Conservation (phyloP, 2,888 invertebrate species). For the Phorcus lineatus region DNA sequence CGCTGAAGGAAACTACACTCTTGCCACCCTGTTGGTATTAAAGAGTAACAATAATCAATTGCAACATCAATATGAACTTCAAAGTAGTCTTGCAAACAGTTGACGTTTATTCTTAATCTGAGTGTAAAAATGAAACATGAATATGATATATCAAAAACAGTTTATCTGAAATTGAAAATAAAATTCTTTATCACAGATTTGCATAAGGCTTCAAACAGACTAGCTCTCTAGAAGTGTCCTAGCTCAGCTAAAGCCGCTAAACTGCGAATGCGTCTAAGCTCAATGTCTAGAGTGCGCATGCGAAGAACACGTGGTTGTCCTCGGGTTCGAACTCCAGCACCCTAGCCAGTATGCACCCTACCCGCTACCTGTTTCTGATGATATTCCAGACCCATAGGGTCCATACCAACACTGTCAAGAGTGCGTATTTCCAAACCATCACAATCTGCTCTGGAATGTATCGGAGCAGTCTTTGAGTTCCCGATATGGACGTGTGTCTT, state of each 20-base stretch:
- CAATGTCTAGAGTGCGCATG: constrained; percentile 2
- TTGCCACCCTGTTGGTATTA: no score
- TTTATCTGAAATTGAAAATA: no score
- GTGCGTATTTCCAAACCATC: background rate
- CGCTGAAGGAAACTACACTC: no score
- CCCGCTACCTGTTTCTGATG: background rate
- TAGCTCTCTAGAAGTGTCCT: constrained; percentile 1
- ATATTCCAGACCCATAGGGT: background rate
- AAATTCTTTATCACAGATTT: no score
- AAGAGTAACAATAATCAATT: no score
- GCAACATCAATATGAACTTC: no score
- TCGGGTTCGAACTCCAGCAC: background rate
- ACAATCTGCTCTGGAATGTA: background rate
- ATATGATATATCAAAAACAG: no score
- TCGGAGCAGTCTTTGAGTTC: background rate
- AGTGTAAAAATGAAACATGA: no score
- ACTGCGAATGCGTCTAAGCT: constrained; percentile 3
- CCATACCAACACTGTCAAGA: background rate
- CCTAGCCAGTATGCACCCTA: constrained; percentile 5
- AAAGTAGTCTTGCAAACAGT: no score
- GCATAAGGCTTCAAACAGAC: background rate
- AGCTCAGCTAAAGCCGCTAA: background rate
- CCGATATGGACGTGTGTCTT: no score
- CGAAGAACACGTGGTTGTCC: background rate
- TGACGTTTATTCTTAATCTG: no score